Base-by-base conservation (phyloP, 2,113 vertebrate genomes). In the Stercorarius parasiticus region DNA sequence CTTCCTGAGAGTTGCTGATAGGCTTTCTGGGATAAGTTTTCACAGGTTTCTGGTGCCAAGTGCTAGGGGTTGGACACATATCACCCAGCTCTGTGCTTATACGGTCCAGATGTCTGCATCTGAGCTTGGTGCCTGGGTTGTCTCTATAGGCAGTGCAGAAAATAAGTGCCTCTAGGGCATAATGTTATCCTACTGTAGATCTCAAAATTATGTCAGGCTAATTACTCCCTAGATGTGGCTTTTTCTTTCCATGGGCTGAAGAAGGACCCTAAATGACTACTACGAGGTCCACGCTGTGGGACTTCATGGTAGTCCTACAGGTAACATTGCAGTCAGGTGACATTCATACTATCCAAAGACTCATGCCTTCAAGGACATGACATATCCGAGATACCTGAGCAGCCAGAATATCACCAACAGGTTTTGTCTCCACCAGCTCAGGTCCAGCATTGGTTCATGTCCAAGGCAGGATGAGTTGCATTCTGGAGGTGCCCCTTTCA, bases 11-110 rank as follows among this genome's bases (percentile, higher is more conserved):
- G 56, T 8, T 94, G 70, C 86, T 95, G 93, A 95, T 91, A 82
- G 93, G 36, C 49, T 89, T 95, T 91, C 83, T 94, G 93, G 65
- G 29, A 47, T 82, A 93, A 82, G 20, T 49, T 94, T 93, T 89
- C 81, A 65, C 69, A 67, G 47, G 71, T 90, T 66, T 71, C 70
- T 81, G 69, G 56, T 81, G 81, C 72, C 83, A 95, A 62, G 73
- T 84, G 43, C 61, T 65, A 34, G 36, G 11, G 18, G 2, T 22
- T 95, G 73, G 70, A 82, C 27, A n/a, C 52, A 40, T 43, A 65
- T 96, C 81, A 69, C 65, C 36, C 56, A 67, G 20, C 70, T 59
- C 64, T 64, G 19, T 38, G 14, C 50, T 93, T 82, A 74, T 2
- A 36, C 16, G 20, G n/a, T 61, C 69, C 87, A 82, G 36, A 79